phyloP scores from a whole-genome alignment of 2,113 vertebrate genomes.

The Osmerus eperlanus region DNA sequence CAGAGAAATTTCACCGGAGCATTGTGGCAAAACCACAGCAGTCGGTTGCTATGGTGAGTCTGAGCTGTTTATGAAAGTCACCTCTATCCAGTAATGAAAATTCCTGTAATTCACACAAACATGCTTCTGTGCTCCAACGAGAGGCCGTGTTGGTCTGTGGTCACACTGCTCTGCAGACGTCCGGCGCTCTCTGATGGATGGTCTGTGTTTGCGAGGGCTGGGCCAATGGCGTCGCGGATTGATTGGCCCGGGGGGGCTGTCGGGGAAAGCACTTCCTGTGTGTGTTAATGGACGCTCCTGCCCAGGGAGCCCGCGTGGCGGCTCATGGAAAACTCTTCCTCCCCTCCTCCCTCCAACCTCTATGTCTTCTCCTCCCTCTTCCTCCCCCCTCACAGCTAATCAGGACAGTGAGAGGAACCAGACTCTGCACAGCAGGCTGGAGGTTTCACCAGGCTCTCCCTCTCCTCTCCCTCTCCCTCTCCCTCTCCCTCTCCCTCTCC shows the following conservation, averaged over 20 bases:
- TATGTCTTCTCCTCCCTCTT: neutral
- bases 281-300: slow-evolving; percentile 66
- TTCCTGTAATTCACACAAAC: no score
- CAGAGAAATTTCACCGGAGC: no score
- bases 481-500: no score
- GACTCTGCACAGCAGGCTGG: slow-evolving; percentile 25
- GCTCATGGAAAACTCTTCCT: slow-evolving; percentile 48
- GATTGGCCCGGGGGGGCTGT: slow-evolving; percentile 66
- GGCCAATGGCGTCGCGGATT: slow-evolving; percentile 64
- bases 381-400: slow-evolving; percentile 48
- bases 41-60: no score
- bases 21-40: no score
- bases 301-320: slow-evolving; percentile 52
- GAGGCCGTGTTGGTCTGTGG: slow-evolving; percentile 39
- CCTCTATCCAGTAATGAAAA: no score
- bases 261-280: slow-evolving; percentile 63
- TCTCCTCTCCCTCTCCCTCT: neutral
- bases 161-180: slow-evolving; percentile 54
- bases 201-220: slow-evolving; percentile 55
- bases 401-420: slow-evolving; percentile 43
- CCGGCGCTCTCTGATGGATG: slow-evolving; percentile 63
- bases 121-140: slow-evolving; percentile 51
- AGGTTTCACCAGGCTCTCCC: neutral
- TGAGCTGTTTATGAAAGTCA: no score
- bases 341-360: slow-evolving; percentile 37